Evolutionary conservation across 2,888 invertebrate genomes (phyloP).

Genomic region (Papilio demoleus): DNA sequence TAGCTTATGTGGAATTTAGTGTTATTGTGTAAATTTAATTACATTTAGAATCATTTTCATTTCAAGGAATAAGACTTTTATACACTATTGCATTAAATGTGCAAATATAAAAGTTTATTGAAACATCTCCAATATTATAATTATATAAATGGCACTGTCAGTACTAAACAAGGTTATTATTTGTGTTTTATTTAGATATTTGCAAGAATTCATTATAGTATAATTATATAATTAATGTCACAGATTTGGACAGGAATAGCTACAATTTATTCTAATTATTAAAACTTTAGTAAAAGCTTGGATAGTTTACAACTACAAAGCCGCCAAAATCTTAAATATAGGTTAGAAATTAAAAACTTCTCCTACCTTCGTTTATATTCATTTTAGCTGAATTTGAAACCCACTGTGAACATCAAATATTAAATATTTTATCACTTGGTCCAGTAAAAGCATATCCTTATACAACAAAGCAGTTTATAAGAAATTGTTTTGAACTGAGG

Average conservation of each 20-base stretch:
- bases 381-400: constrained; percentile 48
- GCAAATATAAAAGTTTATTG: no score
- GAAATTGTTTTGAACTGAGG: constrained; percentile 19
- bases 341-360: constrained; percentile 49
- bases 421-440: constrained; percentile 7
- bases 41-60: no score
- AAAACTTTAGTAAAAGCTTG: not conserved
- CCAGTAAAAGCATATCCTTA: not conserved
- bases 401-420: not conserved
- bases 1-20: no score
- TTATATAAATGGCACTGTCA: no score
- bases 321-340: constrained; percentile 48
- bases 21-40: no score
- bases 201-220: not conserved
- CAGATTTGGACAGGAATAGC: not conserved
- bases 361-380: constrained; percentile 75
- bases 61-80: no score
- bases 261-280: not conserved
- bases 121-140: no score
- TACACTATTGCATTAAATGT: no score
- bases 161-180: no score
- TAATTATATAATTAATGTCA: not conserved
- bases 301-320: no score
- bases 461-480: constrained; percentile 16
- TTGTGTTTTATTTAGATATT: no score